Percentiles rank a stretch among this genome's conserved stretches.
Conservation (phyloP, 2,888 invertebrate species). For the Oscheius sp. region DNA sequence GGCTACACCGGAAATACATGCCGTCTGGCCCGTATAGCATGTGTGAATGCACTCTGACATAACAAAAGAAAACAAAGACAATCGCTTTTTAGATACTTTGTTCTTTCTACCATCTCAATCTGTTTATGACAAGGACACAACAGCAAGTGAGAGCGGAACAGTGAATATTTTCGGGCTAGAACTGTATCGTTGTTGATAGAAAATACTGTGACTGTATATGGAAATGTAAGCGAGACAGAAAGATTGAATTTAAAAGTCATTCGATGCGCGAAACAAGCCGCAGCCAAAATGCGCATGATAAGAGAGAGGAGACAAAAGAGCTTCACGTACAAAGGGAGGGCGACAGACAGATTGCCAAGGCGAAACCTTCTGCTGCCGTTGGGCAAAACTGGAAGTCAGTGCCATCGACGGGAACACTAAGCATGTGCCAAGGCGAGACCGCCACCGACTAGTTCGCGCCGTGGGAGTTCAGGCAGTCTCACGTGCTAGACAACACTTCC, state of each 20-base stretch:
- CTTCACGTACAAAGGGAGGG: constrained; percentile 17
- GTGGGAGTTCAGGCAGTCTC: constrained; percentile 27
- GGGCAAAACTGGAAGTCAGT: constrained; percentile 29
- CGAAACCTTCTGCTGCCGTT: constrained; percentile 28
- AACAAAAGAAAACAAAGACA: constrained; percentile 1
- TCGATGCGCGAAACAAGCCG: neutral
- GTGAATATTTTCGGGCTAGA: no score
- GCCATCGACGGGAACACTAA: constrained; percentile 31
- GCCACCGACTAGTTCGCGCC: constrained; percentile 21
- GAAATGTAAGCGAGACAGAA: neutral
- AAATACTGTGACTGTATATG: neutral
- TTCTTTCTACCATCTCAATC: no score
- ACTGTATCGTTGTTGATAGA: no score
- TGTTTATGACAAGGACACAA: no score
- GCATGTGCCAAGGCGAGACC: constrained; percentile 32
- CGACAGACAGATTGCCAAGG: constrained; percentile 20
- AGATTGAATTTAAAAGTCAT: neutral
- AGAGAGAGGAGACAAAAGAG: constrained; percentile 24
- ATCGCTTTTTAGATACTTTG: neutral
- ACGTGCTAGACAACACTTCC: constrained; percentile 20
- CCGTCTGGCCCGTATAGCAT: constrained; percentile 13
- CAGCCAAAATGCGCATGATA: constrained; percentile 25
- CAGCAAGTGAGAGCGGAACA: neutral
- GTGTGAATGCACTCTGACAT: constrained; percentile 17
- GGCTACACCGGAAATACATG: constrained; percentile 14